phyloP scores from a whole-genome alignment of 2,113 vertebrate genomes.

The Ascaphus truei region DNA sequence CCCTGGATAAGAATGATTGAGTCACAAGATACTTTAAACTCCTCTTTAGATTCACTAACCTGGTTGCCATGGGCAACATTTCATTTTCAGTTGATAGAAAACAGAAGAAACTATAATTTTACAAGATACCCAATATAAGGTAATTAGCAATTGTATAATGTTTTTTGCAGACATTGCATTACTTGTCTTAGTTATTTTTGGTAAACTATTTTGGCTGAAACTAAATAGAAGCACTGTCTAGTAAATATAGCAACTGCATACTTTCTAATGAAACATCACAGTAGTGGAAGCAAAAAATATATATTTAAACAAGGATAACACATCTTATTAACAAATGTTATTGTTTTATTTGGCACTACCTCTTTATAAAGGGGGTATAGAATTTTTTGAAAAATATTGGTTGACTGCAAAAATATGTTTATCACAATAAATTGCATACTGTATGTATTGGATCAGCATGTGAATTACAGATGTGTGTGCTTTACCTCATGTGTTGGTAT shows the following conservation, averaged over 20 bases:
- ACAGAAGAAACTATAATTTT: not conserved
- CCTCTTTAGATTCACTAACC: not conserved
- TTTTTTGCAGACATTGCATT: not conserved
- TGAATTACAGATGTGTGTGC: too few relatives aligned
- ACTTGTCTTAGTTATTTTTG: not conserved
- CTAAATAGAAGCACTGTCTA: too few relatives aligned
- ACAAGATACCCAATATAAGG: not conserved
- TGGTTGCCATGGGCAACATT: not conserved
- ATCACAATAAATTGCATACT: too few relatives aligned
- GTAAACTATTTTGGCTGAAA: too few relatives aligned
- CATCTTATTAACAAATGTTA: not conserved
- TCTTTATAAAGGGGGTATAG: too few relatives aligned
- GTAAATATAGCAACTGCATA: not conserved
- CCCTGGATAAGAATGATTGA: not conserved
- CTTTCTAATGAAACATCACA: not conserved
- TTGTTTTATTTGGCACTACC: too few relatives aligned
- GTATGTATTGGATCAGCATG: too few relatives aligned
- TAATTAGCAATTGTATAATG: too few relatives aligned
- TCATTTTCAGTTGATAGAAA: not conserved
- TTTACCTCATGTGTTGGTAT: too few relatives aligned
- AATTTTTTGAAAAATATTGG: too few relatives aligned
- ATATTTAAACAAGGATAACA: not conserved
- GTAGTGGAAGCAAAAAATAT: too few relatives aligned
- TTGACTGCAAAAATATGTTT: too few relatives aligned
- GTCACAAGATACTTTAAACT: not conserved